Percentiles rank a stretch among this genome's conserved stretches.
Conservation (phyloP, 2,797 vertebrate species). For the Gambelia wislizenii region DNA sequence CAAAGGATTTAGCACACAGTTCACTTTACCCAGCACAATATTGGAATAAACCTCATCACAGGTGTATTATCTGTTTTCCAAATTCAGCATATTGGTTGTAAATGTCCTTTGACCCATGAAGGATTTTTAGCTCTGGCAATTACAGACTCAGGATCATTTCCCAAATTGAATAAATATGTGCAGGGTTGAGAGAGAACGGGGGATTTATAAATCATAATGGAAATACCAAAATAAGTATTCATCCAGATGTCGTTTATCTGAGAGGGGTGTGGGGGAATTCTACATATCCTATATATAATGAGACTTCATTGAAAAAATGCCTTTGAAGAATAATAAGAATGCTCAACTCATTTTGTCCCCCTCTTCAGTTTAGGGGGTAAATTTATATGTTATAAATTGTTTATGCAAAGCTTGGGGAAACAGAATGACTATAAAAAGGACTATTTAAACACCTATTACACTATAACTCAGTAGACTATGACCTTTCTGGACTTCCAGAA, state of each 20-base stretch:
- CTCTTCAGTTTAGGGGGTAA: not conserved
- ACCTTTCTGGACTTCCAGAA: not conserved
- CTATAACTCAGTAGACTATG: not conserved
- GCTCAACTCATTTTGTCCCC: not conserved
- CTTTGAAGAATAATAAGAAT: slow-evolving; percentile 18
- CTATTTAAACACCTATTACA: slow-evolving; percentile 4
- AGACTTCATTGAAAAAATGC: not conserved
- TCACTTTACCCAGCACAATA: slow-evolving; percentile 22
- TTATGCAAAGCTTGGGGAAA: slow-evolving; percentile 4
- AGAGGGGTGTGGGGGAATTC: not conserved
- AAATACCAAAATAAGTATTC: slow-evolving; percentile 39
- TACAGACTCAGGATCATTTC: slow-evolving; percentile 46
- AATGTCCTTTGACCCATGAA: slow-evolving; percentile 29
- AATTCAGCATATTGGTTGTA: slow-evolving; percentile 35
- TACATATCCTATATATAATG: not conserved
- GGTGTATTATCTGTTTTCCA: slow-evolving; percentile 33
- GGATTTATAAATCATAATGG: slow-evolving; percentile 16
- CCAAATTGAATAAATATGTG: slow-evolving; percentile 41
- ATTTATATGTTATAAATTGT: not conserved
- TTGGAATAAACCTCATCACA: slow-evolving; percentile 34
- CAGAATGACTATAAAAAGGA: not conserved
- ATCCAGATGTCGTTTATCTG: slow-evolving; percentile 1
- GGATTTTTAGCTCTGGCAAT: slow-evolving; percentile 32
- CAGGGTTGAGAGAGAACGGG: not conserved
- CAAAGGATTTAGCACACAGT: not conserved